Evolutionary conservation across 2,113 vertebrate species (phyloP).

Genomic region (Elgaria multicarinata): DNA sequence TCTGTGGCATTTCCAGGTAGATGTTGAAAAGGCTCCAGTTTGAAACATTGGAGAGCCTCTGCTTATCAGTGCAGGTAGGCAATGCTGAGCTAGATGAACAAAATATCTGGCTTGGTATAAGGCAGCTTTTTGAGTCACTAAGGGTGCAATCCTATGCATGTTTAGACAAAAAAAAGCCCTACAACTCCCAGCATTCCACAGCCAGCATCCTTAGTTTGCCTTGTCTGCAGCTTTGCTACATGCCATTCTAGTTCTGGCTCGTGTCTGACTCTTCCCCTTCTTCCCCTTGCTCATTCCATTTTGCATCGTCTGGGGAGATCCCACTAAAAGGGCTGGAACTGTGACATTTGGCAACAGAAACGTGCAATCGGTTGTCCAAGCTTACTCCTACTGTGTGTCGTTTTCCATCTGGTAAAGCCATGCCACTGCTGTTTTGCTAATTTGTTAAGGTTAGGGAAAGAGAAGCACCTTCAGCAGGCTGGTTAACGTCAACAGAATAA

Average conservation of each 20-base stretch:
- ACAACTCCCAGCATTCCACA: too few species aligned
- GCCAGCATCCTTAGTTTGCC: too few species aligned
- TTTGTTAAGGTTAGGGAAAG: not conserved
- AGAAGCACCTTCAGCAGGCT: not conserved
- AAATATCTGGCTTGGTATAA: not conserved
- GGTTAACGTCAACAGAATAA: constrained; percentile 6
- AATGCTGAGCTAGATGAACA: not conserved
- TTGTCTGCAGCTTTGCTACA: not conserved
- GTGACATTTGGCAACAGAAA: constrained; percentile 2
- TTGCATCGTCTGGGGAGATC: not conserved
- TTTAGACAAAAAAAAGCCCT: too few species aligned
- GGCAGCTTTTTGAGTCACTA: not conserved
- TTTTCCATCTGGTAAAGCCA: not conserved
- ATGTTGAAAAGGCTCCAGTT: not conserved
- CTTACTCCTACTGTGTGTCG: not conserved
- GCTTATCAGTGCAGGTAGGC: not conserved
- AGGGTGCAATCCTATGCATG: too few species aligned
- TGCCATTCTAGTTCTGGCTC: not conserved
- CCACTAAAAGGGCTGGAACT: not conserved
- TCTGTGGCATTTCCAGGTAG: not conserved
- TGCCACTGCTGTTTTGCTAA: constrained; percentile 9
- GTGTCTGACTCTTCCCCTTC: not conserved
- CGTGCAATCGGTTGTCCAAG: not conserved
- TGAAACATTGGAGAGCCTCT: not conserved
- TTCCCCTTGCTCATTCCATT: not conserved